Base-by-base conservation (phyloP, 1,140 invertebrate genomes). In the Lanistes nyassanus region DNA sequence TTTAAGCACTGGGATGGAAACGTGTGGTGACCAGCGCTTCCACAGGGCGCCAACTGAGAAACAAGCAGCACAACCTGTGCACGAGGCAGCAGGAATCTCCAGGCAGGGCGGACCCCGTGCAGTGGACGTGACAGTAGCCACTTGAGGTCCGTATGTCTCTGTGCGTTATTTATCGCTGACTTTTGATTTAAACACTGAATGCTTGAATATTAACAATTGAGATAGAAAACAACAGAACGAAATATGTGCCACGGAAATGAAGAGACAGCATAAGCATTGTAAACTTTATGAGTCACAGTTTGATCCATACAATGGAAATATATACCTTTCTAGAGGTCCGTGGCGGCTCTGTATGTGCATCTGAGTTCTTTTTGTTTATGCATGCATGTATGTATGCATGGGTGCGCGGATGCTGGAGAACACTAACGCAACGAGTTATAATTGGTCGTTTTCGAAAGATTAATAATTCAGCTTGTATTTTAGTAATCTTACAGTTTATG, bases 281-380 rank as follows among this genome's bases (percentile, higher is more conserved):
- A 29, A 23, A 9, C 7, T 29, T 60, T 23, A 9, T 23, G 56
- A 60, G 26, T 51, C 5, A 9, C 19, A 13, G 39, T n/a, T 26
- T 36, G 42, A 7, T 26, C 29, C 19, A 11, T 34, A 47, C n/a
- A 23, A 70, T 70, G 36, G 26, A 53, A 7, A 7, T 39, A 23
- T 70, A 16, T 70, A 34, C 53, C 37, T 53, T 29, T 39, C 21
- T 70, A 47, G 42, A 34, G 42, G 47, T 3, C 37, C 53, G 26
- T 70, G 26, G 47, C 65, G 60, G 64, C 23, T 74, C 31, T 74
- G 60, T 74, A 26, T 74, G 42, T 34, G 53, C 55, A 21, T 71
- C 16, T 71, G 68, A 26, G 47, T 53, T 53, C 23, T 53, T 13
- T 71, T 19, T 71, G 47, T 71, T 19, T 71, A 29, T 53, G 7